Conservation (phyloP, 2,113 vertebrate genomes). For the Saimiri boliviensis region DNA sequence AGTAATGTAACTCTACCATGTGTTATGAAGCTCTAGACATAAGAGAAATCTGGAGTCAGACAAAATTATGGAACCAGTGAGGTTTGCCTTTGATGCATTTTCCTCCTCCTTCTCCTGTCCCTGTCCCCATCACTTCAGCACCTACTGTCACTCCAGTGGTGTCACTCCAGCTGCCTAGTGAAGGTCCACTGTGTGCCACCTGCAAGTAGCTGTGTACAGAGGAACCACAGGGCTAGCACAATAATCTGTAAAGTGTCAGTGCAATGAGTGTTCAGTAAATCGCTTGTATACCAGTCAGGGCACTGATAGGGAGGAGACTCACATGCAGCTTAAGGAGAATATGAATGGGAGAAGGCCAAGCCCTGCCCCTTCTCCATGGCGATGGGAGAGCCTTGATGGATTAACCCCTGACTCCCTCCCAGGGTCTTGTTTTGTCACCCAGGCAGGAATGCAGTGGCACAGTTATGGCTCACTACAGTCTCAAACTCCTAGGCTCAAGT, state of each 20-base stretch:
- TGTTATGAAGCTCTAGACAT: not conserved
- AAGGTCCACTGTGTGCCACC: not conserved
- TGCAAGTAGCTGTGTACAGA: rapidly evolving
- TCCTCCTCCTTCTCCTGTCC: not conserved
- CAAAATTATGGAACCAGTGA: not conserved
- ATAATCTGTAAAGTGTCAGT: rapidly evolving
- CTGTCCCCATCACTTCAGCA: rapidly evolving
- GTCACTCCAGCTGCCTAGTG: not conserved
- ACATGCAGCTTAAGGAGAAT: rapidly evolving
- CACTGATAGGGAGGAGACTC: not conserved
- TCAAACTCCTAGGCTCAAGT: no score
- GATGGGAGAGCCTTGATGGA: no score
- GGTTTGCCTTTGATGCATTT: no score
- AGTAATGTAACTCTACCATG: no score
- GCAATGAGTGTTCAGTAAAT: not conserved
- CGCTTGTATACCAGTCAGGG: no score
- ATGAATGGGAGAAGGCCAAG: not conserved
- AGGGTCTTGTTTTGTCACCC: no score
- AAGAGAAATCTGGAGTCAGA: not conserved
- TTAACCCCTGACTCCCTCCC: no score
- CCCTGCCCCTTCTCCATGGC: not conserved
- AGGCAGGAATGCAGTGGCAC: no score
- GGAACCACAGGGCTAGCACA: not conserved
- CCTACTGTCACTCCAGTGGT: not conserved
- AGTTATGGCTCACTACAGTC: no score